Base-by-base conservation (phyloP, 2,113 vertebrate species). In the Scomber scombrus region DNA sequence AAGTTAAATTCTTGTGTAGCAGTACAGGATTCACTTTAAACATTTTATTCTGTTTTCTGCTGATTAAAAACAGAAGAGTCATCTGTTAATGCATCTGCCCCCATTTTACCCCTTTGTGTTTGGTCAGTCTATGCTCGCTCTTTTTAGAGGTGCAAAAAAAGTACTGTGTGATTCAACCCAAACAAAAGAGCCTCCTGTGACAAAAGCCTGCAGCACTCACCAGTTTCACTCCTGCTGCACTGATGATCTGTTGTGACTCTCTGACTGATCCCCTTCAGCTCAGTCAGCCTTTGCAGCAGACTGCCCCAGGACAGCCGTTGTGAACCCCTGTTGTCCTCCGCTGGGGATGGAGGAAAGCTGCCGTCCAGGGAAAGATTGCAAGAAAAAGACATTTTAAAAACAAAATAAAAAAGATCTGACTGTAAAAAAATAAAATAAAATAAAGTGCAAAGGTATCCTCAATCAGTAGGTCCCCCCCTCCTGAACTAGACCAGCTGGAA, bases 241-340 rank as follows among this genome's bases (percentile, higher is more conserved):
- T 73, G 82, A 11, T 58, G 77, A 11, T 85, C 88, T 3, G 61
- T 74, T 51, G 82, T 2, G 70, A 77, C 21, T 47, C 71, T 85
- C 19, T 86, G 91, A 11, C 73, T 86, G 76, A 51, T 12, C 7
- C 81, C 87, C 72, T 94, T 92, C 58, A 95, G 77, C 58, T 95
- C 91, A 5, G 78, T 57, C 16, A 95, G 92, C 65, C 77, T 95
- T 14, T 93, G 93, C 66, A 95, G 76, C 81, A 95, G 64, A n/a
- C 70, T 94, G 45, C 90, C 85, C 94, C 93, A 95, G 71, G 94
- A 95, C 68, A 93, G 89, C 2, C 92, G 71, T 46, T 94, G 89
- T 0, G 90, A 74, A 12, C 46, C 67, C 68, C 84, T 47, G 72
- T 90, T 31, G 74, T 92, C 80, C 65, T 91, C 83, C 4, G 78